phyloP scores from a whole-genome alignment of 2,797 vertebrate genomes.

The Enoplosus armatus region DNA sequence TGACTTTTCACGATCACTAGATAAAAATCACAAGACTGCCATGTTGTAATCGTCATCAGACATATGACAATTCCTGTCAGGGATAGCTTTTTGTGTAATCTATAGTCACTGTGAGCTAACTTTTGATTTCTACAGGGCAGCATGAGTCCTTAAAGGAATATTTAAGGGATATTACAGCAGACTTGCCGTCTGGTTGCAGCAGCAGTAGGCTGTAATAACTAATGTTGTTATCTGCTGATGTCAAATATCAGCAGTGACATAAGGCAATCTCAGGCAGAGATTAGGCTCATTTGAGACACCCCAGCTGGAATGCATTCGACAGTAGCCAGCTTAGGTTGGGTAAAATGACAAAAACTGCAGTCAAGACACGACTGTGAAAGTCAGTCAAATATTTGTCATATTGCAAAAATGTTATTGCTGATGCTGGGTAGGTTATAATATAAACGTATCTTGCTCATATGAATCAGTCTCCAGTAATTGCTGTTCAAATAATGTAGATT shows the following conservation, averaged over 20 bases:
- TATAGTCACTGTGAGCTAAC: conserved; percentile 5
- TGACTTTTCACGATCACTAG: background rate
- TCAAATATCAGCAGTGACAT: conserved; percentile 51
- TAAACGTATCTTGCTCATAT: background rate
- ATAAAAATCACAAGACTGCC: background rate
- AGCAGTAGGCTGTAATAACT: conserved; percentile 38
- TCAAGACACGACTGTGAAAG: conserved; percentile 15
- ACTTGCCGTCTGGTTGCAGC: conserved; percentile 27
- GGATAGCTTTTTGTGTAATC: conserved; percentile 9
- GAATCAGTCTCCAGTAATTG: background rate
- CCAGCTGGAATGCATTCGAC: conserved; percentile 40
- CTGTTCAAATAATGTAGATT: conserved; percentile 1
- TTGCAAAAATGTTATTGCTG: conserved; percentile 8
- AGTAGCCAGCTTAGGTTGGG: conserved; percentile 1
- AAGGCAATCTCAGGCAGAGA: conserved; percentile 51
- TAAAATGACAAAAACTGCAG: conserved; percentile 29
- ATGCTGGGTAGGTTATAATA: background rate
- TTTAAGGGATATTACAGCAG: conserved; percentile 17
- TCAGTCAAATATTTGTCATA: conserved; percentile 20
- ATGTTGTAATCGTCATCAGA: background rate
- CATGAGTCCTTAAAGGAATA: background rate
- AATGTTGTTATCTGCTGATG: conserved; percentile 49
- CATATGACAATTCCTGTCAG: background rate
- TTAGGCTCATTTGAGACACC: conserved; percentile 34
- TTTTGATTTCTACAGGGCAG: conserved; percentile 29